A percentile compares a stretch with the other conserved stretches of the same genome.
Conservation (phyloP, 2,797 vertebrate genomes). For the Orestias chungarensis region DNA sequence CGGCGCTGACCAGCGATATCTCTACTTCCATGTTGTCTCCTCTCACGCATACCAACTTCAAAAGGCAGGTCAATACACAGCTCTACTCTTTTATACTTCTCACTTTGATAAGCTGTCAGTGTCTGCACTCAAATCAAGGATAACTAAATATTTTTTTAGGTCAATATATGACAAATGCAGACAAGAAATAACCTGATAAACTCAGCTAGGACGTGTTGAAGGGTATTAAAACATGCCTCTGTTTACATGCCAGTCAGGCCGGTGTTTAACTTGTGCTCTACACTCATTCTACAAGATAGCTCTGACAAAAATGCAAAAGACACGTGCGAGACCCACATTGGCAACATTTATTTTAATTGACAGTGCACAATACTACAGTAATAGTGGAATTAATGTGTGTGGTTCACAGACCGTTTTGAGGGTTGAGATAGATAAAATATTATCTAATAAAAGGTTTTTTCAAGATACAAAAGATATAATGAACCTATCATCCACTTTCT, state of each 20-base stretch:
- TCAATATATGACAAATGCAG: slow-evolving; percentile 15
- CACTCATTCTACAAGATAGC: neutral
- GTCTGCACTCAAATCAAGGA: slow-evolving; percentile 66
- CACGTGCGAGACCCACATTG: slow-evolving; percentile 55
- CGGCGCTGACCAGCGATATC: slow-evolving; percentile 54
- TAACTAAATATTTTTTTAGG: slow-evolving; percentile 62
- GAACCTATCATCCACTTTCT: slow-evolving; percentile 34
- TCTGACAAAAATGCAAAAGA: slow-evolving; percentile 4
- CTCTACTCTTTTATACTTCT: slow-evolving; percentile 60
- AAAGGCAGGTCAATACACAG: slow-evolving; percentile 23
- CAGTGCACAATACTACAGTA: slow-evolving; percentile 82
- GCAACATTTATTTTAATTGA: slow-evolving; percentile 74
- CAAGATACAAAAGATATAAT: slow-evolving; percentile 42
- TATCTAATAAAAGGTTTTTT: slow-evolving; percentile 43
- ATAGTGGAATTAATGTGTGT: slow-evolving; percentile 61
- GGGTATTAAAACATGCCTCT: slow-evolving; percentile 51
- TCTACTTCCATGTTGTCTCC: slow-evolving; percentile 48
- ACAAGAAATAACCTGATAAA: slow-evolving; percentile 31
- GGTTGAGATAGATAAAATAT: slow-evolving; percentile 46
- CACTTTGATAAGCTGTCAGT: slow-evolving; percentile 14
- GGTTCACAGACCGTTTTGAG: slow-evolving; percentile 39
- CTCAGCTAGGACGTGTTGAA: slow-evolving; percentile 38
- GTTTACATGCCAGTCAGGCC: slow-evolving; percentile 14
- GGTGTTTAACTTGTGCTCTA: slow-evolving; percentile 17
- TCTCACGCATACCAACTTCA: slow-evolving; percentile 14